phyloP scores from a whole-genome alignment of 2,113 vertebrate species.

The Seriola quinqueradiata region DNA sequence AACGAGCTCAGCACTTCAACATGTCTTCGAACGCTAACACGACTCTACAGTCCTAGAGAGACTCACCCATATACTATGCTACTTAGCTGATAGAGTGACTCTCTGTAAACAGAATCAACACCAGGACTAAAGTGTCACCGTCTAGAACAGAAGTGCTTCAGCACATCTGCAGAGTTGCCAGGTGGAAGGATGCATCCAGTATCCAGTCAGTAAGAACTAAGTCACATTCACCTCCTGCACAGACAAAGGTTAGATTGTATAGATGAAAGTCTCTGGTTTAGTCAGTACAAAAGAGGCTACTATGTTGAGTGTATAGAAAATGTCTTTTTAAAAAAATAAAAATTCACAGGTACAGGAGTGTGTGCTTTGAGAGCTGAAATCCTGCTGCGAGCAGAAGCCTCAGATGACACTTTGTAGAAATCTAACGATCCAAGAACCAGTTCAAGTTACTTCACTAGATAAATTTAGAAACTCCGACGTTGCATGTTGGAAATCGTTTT shows the following conservation, averaged over 20 bases:
- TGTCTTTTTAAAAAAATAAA: not conserved
- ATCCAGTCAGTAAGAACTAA: too few species aligned
- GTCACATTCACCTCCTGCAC: too few species aligned
- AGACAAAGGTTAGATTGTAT: too few species aligned
- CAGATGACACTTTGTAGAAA: not conserved
- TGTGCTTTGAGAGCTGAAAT: not conserved
- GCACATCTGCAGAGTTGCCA: not conserved
- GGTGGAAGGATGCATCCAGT: not conserved
- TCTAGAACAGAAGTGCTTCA: not conserved
- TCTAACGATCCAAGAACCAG: not conserved
- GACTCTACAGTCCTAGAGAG: not conserved
- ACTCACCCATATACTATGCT: not conserved
- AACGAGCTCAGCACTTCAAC: not conserved
- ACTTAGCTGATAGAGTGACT: not conserved
- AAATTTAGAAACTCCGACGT: not conserved
- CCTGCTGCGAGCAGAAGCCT: not conserved
- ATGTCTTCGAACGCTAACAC: not conserved
- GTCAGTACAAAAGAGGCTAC: too few species aligned
- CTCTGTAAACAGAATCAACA: not conserved
- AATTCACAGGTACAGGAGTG: not conserved
- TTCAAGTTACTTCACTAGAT: not conserved
- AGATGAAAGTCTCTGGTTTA: too few species aligned
- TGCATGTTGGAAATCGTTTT: not conserved
- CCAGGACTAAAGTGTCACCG: not conserved
- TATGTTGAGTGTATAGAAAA: too few species aligned